Conservation (phyloP, 2,888 invertebrate genomes). For the Pammene aurita region DNA sequence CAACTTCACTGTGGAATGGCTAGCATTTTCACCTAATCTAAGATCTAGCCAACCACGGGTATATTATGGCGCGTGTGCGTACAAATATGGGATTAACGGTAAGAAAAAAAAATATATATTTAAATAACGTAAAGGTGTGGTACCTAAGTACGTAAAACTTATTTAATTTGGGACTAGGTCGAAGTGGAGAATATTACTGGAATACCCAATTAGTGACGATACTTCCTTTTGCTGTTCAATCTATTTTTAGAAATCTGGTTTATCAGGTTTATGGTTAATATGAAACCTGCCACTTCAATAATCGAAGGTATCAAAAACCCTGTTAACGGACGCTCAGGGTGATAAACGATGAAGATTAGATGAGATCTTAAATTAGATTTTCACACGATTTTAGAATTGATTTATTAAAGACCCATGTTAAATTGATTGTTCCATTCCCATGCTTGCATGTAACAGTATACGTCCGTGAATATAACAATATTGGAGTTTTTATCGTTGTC, state of each 20-base stretch:
- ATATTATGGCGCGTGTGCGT: neutral
- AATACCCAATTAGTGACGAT: neutral
- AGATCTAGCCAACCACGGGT: constrained; percentile 39
- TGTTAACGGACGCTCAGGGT: constrained; percentile 8
- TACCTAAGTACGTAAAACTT: too few species aligned
- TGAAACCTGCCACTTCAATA: constrained; percentile 5
- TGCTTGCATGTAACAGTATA: constrained; percentile 7
- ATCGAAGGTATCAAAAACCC: constrained; percentile 3
- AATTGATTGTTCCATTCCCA: constrained; percentile 12
- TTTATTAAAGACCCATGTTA: constrained; percentile 21
- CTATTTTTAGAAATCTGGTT: neutral
- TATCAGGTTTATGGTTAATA: neutral
- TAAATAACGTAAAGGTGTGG: too few species aligned
- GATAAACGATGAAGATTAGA: constrained; percentile 25
- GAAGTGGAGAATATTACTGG: neutral
- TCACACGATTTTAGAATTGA: constrained; percentile 17
- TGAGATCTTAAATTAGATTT: constrained; percentile 23
- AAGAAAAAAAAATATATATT: too few species aligned
- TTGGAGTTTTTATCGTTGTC: constrained; percentile 3
- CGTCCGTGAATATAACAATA: constrained; percentile 8
- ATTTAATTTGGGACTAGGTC: too few species aligned
- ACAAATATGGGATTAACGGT: neutral
- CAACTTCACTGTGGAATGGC: constrained; percentile 45
- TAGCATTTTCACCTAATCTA: constrained; percentile 51
- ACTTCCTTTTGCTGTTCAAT: neutral